Percentiles rank a stretch among this genome's conserved stretches.
Conservation (phyloP, 2,113 vertebrate genomes). For the Myotis brandtii region DNA sequence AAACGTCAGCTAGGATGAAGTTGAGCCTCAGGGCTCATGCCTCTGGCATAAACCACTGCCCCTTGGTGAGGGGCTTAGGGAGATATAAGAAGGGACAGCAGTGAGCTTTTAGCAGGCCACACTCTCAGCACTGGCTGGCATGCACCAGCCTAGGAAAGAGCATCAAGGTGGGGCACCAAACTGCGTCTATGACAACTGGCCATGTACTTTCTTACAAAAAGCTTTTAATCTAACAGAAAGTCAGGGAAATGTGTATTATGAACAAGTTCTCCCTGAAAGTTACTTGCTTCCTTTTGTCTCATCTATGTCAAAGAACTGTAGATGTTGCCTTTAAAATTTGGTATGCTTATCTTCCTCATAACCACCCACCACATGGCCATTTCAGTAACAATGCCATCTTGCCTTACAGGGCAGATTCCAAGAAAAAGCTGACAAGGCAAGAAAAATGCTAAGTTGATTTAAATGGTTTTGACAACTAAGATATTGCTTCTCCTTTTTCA, state of each 20-base stretch:
- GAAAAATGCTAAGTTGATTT: conserved; percentile 48
- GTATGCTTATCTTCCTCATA: not conserved
- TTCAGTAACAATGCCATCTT: not conserved
- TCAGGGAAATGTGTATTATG: not conserved
- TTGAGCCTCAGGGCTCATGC: not conserved
- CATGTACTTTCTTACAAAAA: not conserved
- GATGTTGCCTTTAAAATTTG: not conserved
- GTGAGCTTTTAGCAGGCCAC: too few species aligned
- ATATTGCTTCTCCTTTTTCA: not conserved
- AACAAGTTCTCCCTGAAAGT: not conserved
- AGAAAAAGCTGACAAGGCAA: not conserved
- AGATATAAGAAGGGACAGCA: not conserved
- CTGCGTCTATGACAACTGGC: not conserved
- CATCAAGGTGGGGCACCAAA: not conserved
- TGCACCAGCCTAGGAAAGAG: not conserved
- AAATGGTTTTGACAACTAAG: conserved; percentile 35
- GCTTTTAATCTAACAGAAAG: not conserved
- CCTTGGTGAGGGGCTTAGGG: not conserved
- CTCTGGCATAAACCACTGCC: not conserved
- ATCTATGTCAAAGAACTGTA: not conserved
- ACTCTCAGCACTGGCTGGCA: not conserved
- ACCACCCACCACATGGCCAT: not conserved
- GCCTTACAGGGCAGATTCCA: not conserved
- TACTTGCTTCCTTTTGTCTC: not conserved
- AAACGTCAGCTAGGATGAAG: not conserved